Percentiles rank a stretch among this genome's conserved stretches.
Evolutionary conservation across 2,888 invertebrate genomes (phyloP).

Genomic region (Cephus runcator): DNA sequence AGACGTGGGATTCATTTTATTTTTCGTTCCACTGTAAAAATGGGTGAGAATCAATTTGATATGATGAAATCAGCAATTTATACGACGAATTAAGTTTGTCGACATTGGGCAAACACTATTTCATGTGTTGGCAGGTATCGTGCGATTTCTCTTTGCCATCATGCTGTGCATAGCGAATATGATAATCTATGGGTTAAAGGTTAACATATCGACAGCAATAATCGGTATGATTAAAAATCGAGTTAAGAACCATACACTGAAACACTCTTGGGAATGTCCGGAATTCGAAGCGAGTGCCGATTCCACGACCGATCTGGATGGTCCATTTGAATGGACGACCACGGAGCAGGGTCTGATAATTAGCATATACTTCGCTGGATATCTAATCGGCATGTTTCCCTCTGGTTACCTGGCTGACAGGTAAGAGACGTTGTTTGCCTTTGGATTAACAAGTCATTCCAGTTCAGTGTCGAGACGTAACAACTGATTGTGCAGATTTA

Average conservation of each 20-base stretch:
- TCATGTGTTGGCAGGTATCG: slow-evolving; percentile 37
- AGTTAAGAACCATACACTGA: not conserved
- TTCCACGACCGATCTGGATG: slow-evolving; percentile 39
- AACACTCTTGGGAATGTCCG: slow-evolving; percentile 40
- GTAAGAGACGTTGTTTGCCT: slow-evolving; percentile 34
- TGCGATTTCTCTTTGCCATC: slow-evolving; percentile 54
- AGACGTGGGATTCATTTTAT: too few species aligned
- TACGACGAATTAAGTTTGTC: not conserved
- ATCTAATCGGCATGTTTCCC: slow-evolving; percentile 60
- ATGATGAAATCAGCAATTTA: not conserved
- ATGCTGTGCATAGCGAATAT: slow-evolving; percentile 62
- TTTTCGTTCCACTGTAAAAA: slow-evolving; percentile 3
- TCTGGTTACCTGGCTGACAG: slow-evolving; percentile 59
- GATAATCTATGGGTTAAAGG: slow-evolving; percentile 60
- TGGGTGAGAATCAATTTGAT: slow-evolving; percentile 18
- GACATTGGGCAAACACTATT: not conserved
- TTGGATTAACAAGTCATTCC: not conserved
- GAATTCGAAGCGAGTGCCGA: slow-evolving; percentile 8
- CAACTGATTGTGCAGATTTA: slow-evolving; percentile 42
- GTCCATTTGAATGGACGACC: slow-evolving; percentile 54
- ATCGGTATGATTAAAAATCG: slow-evolving; percentile 54
- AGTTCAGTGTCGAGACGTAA: not conserved
- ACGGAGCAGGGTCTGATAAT: slow-evolving; percentile 54
- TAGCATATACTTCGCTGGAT: slow-evolving; percentile 60
- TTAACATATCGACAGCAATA: slow-evolving; percentile 56